Conservation (phyloP, 2,113 vertebrate species). For the Octodon degus region DNA sequence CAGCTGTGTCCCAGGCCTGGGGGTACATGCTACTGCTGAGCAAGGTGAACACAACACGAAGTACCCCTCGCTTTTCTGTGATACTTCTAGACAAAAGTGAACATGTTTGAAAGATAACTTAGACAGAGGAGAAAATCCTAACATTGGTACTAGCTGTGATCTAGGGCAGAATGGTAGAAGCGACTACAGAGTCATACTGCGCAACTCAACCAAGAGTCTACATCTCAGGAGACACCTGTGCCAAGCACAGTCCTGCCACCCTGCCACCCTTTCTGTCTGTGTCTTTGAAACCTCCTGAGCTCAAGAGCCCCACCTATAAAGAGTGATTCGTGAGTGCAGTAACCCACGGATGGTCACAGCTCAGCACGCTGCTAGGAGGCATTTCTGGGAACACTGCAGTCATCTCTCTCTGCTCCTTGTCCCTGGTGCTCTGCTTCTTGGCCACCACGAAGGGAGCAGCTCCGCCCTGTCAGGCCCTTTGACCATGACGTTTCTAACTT, state of each 20-base stretch:
- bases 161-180: not conserved
- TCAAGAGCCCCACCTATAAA: not conserved
- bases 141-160: not conserved
- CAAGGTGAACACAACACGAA: not conserved
- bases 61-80: not conserved
- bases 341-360: not conserved
- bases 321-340: not conserved
- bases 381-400: not conserved
- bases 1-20: no score
- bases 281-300: not conserved
- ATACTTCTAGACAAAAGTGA: slow-evolving; percentile 3
- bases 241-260: not conserved
- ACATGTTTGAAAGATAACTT: not conserved
- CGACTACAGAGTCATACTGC: not conserved
- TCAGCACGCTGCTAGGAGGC: not conserved
- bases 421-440: not conserved
- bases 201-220: not conserved
- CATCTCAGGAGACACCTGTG: not conserved
- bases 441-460: not conserved
- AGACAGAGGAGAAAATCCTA: not conserved
- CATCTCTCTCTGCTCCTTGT: not conserved
- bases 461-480: not conserved
- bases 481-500: not conserved
- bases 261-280: not conserved
- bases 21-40: not conserved